Evolutionary conservation across 2,888 invertebrate genomes (phyloP).

Genomic region (Nomada ruficornis): DNA sequence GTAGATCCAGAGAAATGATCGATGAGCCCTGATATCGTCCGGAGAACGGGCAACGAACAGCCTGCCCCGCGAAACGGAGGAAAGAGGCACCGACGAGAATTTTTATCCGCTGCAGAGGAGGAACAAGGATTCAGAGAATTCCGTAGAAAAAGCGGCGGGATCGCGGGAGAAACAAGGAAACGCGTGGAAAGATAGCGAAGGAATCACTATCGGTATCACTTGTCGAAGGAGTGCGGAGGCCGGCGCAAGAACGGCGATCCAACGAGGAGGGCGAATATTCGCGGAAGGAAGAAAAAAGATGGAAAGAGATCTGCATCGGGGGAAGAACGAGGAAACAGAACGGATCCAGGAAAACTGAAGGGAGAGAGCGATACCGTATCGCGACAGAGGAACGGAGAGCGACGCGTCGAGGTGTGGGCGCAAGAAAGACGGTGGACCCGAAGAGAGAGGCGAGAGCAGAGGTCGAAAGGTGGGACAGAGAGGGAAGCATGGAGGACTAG

Average conservation of each 20-base stretch:
- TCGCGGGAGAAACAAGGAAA: slow-evolving; percentile 18
- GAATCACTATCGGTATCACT: slow-evolving; percentile 6
- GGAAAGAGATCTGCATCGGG: neutral
- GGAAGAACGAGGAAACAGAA: neutral
- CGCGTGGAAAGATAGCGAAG: slow-evolving; percentile 8
- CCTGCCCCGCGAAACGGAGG: neutral
- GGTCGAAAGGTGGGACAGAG: slow-evolving; percentile 20
- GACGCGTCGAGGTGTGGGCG: no score
- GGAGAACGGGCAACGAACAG: slow-evolving; percentile 6
- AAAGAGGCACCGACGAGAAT: neutral
- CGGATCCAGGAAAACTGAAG: neutral
- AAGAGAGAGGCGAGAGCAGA: neutral
- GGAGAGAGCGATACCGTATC: neutral
- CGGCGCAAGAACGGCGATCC: neutral
- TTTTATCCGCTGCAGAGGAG: neutral
- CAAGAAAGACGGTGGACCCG: neutral
- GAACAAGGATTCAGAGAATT: slow-evolving; percentile 8
- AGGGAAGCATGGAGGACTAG: slow-evolving; percentile 39
- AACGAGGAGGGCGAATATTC: neutral
- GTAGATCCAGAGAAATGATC: slow-evolving; percentile 19
- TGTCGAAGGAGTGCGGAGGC: slow-evolving; percentile 1
- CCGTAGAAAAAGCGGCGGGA: slow-evolving; percentile 2
- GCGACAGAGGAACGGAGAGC: no score
- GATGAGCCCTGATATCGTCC: neutral
- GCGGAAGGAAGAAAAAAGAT: neutral